Evolutionary conservation across 2,113 vertebrate species (phyloP).

Genomic region (Melanotaenia duboulayi): DNA sequence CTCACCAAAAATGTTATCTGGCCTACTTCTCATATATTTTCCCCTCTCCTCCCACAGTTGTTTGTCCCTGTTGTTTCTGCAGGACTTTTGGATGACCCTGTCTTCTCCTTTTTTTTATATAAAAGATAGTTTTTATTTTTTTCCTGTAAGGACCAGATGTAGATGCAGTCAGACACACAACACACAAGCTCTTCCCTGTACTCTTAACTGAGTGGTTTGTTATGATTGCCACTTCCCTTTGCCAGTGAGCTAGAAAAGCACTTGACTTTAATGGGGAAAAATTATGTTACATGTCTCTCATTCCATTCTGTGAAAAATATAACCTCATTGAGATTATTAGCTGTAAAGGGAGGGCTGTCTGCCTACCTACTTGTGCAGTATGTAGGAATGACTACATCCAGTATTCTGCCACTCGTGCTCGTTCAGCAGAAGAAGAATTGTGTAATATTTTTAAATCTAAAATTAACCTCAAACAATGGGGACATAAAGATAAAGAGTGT

Average conservation of each 20-base stretch:
- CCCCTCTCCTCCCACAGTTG: conserved; percentile 29
- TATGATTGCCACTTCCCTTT: conserved; percentile 24
- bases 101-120: conserved; percentile 11
- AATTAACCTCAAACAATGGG: no score
- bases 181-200: background rate
- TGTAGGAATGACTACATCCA: no score
- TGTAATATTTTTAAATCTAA: no score
- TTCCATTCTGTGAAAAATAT: background rate
- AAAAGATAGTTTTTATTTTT: conserved; percentile 13
- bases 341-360: no score
- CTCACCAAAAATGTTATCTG: conserved; percentile 28
- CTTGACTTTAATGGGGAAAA: conserved; percentile 42
- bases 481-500: no score
- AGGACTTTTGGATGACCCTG: conserved; percentile 14
- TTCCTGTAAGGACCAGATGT: conserved; percentile 12
- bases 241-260: conserved; percentile 1
- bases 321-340: background rate
- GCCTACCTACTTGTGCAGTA: background rate
- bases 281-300: conserved; percentile 36
- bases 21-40: conserved; percentile 24
- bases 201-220: conserved; percentile 22
- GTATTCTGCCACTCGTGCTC: no score
- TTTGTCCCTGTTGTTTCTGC: conserved; percentile 3
- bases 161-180: conserved; percentile 1
- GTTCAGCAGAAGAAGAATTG: no score